Base-by-base conservation (phyloP, 2,888 invertebrate genomes). In the Ochropacha duplaris region DNA sequence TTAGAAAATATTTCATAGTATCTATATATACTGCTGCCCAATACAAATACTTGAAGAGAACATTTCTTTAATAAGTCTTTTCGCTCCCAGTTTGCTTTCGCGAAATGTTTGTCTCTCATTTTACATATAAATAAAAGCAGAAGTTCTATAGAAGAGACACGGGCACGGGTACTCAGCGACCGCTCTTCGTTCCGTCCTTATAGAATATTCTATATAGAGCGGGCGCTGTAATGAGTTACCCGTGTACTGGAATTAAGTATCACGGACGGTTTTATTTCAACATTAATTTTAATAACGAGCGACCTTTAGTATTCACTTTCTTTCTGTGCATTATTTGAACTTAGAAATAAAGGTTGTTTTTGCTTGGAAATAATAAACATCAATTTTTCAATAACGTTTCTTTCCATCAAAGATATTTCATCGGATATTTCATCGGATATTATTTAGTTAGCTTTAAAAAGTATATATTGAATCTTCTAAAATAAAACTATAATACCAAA, bases 181-280 rank as follows among this genome's bases (percentile, higher is more conserved):
- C 44, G 44, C 44, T 31, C 55, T 54, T 60, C 57, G 57, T 57
- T 54, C 63, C 31, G 56, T 62, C 61, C 63, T 58, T 55, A 59
- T 68, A 65, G 67, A 71, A 73, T 72, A 73, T 73, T 73, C 69
- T 64, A 71, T 73, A 54, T 19, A 55, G 65, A 57, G 36, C 49
- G 62, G 55, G 55, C 49, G 59, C 44, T 51, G 64, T 74, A 75
- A 72, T 68, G 71, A 74, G 67, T 64, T 57, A 49, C 57, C 56
- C 66, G 65, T 65, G 65, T 56, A 60, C 49, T 44, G 57, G 75
- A 71, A 68, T 64, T 36, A 73, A 71, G 60, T 56, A 65, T 55
- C 39, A 60, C 60, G 26, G 31, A 44, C 31, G 31, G 22, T 31
- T 52, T 52, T 44, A 19, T 19, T 44, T 44, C 39, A 22, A 50